phyloP scores from a whole-genome alignment of 2,888 invertebrate species.

The Morinoia aosen region DNA sequence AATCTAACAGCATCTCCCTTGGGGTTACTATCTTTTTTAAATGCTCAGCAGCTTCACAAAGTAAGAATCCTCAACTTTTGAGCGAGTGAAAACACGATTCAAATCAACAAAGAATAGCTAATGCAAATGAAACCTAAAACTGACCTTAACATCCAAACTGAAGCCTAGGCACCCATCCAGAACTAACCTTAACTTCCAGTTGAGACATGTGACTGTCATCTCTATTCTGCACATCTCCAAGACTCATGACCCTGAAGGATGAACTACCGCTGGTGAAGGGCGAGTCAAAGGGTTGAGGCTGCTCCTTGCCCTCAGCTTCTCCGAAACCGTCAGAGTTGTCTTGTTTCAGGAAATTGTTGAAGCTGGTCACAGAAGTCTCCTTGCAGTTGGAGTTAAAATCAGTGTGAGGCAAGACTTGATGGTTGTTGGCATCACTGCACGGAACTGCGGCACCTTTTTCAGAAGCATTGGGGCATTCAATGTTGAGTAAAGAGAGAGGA shows the following conservation, averaged over 20 bases:
- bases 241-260: slow-evolving; percentile 43
- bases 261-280: slow-evolving; percentile 45
- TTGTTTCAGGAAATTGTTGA: neutral
- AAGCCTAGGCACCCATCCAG: neutral
- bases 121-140: no score
- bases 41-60: no score
- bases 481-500: neutral
- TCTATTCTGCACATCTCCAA: neutral
- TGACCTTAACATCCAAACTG: no score
- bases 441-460: neutral
- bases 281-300: neutral
- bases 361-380: neutral
- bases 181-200: slow-evolving; percentile 20
- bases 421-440: neutral
- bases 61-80: no score
- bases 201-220: neutral
- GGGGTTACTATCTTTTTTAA: no score
- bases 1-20: no score
- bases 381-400: neutral
- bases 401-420: neutral
- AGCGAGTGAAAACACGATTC: no score
- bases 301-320: neutral
- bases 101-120: no score
- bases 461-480: neutral
- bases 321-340: neutral